phyloP scores from a whole-genome alignment of 2,888 invertebrate species.

The Lepetodrilus schrolli region DNA sequence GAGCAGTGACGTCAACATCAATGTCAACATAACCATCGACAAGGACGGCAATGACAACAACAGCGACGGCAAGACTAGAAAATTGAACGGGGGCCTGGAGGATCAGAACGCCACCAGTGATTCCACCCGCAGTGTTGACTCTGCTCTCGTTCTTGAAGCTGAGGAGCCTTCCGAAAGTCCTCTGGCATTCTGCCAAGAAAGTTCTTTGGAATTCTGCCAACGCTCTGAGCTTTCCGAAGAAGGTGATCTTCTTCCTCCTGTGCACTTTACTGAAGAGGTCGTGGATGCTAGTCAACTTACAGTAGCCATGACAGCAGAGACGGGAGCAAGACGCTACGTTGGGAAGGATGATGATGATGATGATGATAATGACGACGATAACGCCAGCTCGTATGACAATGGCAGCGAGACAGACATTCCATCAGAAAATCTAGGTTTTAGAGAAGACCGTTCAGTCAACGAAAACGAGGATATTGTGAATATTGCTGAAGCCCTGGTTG shows the following conservation, averaged over 20 bases:
- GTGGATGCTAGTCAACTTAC: background rate
- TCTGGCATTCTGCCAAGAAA: too few species aligned
- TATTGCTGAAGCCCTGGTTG: too few species aligned
- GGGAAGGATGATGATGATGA: background rate
- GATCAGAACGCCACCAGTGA: background rate
- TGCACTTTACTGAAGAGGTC: background rate
- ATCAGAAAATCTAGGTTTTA: too few species aligned
- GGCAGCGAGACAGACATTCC: too few species aligned
- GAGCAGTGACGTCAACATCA: conserved; percentile 12
- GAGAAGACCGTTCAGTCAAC: too few species aligned
- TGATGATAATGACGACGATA: background rate
- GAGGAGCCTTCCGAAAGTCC: too few species aligned
- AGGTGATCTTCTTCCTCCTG: background rate
- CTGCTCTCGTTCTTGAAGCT: background rate
- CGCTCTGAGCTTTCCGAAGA: too few species aligned
- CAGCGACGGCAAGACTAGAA: background rate
- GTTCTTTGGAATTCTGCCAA: too few species aligned
- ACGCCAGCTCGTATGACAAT: too few species aligned
- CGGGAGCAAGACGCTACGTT: background rate
- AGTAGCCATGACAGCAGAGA: background rate
- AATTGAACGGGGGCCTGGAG: background rate
- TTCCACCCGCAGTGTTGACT: background rate
- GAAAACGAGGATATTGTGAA: too few species aligned
- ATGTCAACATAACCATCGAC: conserved; percentile 14
- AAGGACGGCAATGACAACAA: background rate